Evolutionary conservation across 2,888 invertebrate genomes (phyloP), one percentile per base, ranked within the genome.

Genomic region (Macrophya alboannulata): DNA sequence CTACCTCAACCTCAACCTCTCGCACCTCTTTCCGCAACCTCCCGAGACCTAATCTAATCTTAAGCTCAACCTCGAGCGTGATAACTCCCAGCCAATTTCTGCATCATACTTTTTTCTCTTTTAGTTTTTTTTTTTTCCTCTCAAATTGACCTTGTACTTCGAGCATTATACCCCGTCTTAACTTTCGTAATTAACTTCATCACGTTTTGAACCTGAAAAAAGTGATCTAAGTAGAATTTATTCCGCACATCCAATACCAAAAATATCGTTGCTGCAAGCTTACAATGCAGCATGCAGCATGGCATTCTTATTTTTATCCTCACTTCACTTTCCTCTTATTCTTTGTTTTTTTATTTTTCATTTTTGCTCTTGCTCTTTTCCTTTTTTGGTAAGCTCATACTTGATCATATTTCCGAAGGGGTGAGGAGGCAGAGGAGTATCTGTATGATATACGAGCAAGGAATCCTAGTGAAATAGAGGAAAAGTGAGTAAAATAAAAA

Each of bases 31-130:
- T 45, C 45, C 45, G n/a, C n/a, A n/a, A n/a, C 21, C 21, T 45
- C 21, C 21, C 43, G 9, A 59, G 37, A 81, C 21, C 79, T 81
- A 81, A 81, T 81, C 79, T 81, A 81, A 81, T 81, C 79, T 81
- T 12, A 62, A 62, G 59, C 79, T 62, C 62, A 62, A 81, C 79
- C 79, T 62, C 79, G 79, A 62, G 43, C 43, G 21, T 81, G 62
- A 81, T 62, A 62, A 81, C 62, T 40, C 79, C 59, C 21, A 37
- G 77, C 77, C 77, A 55, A 77, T 77, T 77, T 77, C 48, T n/a
- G 59, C 55, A 43, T 59, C 51, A 51, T 77, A 21, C 8, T n/a
- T 12, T 15, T 15, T 48, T 48, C 15, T 4, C 48, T 62, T 62
- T 31, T 31, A 31, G n/a, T n/a, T 31, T 31, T 43, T 72, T 72